A percentile compares a stretch with the other conserved stretches of the same genome.
phyloP scores from a whole-genome alignment of 2,113 vertebrate genomes.

The Condylura cristata region DNA sequence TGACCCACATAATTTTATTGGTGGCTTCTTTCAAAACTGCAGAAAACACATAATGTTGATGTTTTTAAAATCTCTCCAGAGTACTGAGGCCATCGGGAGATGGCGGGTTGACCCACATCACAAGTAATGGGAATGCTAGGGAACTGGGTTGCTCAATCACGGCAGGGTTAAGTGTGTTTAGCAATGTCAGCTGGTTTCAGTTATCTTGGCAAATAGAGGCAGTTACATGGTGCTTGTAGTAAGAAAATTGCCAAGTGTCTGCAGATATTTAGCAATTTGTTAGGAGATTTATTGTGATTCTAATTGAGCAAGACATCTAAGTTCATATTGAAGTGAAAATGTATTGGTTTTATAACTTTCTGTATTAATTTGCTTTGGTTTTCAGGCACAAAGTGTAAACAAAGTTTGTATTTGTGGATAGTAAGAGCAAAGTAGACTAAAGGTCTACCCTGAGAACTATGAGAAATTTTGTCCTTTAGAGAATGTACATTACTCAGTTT shows the following conservation, averaged over 20 bases:
- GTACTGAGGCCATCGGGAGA: neutral
- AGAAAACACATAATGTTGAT: conserved; percentile 8
- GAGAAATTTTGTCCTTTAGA: neutral
- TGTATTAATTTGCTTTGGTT: conserved; percentile 23
- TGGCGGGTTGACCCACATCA: neutral
- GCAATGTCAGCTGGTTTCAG: conserved; percentile 12
- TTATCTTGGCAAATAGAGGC: neutral
- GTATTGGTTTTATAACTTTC: neutral
- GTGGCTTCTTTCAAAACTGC: conserved; percentile 2
- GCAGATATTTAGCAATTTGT: neutral
- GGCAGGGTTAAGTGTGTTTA: neutral
- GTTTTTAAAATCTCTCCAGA: neutral
- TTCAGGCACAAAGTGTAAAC: neutral
- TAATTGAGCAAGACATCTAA: neutral
- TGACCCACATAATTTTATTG: neutral
- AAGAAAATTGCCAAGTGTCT: neutral
- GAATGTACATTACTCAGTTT: neutral
- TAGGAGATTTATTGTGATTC: neutral
- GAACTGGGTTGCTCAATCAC: neutral
- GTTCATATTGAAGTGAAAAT: conserved; percentile 8
- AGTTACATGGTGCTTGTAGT: neutral
- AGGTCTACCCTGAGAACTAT: neutral
- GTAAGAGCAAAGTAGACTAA: conserved; percentile 14
- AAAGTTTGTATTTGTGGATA: neutral
- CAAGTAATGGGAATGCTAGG: neutral